Base-by-base conservation (phyloP, 2,888 invertebrate genomes). In the Pristionchus fissidentatus region DNA sequence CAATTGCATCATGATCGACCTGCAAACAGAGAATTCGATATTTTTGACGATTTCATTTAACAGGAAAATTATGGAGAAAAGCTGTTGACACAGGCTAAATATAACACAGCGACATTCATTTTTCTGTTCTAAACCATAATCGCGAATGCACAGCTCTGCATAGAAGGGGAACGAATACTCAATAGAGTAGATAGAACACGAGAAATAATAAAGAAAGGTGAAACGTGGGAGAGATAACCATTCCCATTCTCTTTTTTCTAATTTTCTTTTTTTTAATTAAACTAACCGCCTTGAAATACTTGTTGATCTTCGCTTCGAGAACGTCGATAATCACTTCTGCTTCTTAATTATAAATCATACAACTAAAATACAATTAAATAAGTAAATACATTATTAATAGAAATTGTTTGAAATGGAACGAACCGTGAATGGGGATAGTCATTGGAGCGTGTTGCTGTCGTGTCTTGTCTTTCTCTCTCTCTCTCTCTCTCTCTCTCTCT, bases 311-410 rank as follows among this genome's bases (percentile, higher is more conserved):
- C 46, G 75, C 75, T 49, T 77, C 75, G 4, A 77, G 32, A 49
- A 77, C 75, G 49, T 77, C 75, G 8, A 77, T 41, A 29, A 77
- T 77, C 29, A 77, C 75, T 77, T 77, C 75, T 19, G 75, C 75
- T 32, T 77, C 75, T 77, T 1, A 66, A 7, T 38, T 41, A 10
- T 26, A 43, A 3, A 4, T n/a, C n/a, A n/a, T n/a, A n/a, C n/a
- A n/a, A n/a, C n/a, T n/a, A n/a, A n/a, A n/a, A n/a, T n/a, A n/a
- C 19, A 49, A 49, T 15, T 49, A 49, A 15, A 49, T 10, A 49
- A 19, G 10, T 10, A 49, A 49, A 49, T 15, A 15, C 13, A 49
- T 49, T 15, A 49, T 49, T 10, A 22, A 49, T 49, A 32, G 49
- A 43, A 32, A 32, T 49, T n/a, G 32, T 77, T 77, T 32, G 15